phyloP scores from a whole-genome alignment of 2,113 vertebrate genomes.

The Upupa epops region DNA sequence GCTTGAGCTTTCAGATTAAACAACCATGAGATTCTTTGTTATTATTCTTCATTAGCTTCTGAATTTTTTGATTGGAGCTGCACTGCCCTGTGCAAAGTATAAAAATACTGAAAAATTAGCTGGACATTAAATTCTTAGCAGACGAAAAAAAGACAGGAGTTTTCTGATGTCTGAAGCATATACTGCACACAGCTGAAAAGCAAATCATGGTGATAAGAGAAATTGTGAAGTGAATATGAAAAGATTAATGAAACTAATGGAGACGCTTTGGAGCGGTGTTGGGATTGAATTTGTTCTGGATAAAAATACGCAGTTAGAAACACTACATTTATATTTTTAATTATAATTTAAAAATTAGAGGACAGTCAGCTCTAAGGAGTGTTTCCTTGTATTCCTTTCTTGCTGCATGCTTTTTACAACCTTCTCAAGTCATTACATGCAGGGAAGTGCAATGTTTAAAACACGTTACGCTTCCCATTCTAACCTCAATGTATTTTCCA shows the following conservation, averaged over 20 bases:
- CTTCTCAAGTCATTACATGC: neutral
- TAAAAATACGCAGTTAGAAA: neutral
- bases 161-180: neutral
- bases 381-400: neutral
- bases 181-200: neutral
- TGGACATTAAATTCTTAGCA: neutral
- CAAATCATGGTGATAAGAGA: neutral
- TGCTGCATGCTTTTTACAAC: neutral
- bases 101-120: neutral
- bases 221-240: constrained; percentile 21
- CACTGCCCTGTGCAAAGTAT: neutral
- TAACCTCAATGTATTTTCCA: neutral
- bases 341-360: neutral
- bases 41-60: neutral
- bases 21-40: neutral
- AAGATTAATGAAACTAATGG: constrained; percentile 4
- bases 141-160: too few species aligned
- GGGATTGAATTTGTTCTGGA: neutral
- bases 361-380: neutral
- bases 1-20: neutral
- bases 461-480: neutral
- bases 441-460: neutral
- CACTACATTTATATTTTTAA: neutral
- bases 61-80: neutral
- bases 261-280: neutral